Base-by-base conservation (phyloP, 2,888 invertebrate genomes). In the Eupithecia pulchellata region DNA sequence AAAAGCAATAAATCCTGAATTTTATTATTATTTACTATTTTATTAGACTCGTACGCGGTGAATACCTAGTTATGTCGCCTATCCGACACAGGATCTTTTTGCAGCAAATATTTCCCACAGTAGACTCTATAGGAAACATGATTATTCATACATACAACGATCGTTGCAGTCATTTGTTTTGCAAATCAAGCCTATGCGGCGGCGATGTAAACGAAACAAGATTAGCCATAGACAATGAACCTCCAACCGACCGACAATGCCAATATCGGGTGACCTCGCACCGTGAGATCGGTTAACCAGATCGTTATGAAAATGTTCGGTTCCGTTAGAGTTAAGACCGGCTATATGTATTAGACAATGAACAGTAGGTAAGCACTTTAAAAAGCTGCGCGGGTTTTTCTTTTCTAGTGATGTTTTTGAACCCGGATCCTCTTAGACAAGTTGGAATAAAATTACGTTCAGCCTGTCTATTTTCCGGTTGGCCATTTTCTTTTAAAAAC, bases 201-300 rank as follows among this genome's bases (percentile, higher is more conserved):
- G 25, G 39, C 61, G 34, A 60, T 73, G 72, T 73, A 71, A 73
- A 73, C 62, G 47, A 39, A 64, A 57, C 67, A 55, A 63, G 69
- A 69, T 65, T 69, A 65, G 70, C 42, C 67, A 36, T 34, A 70
- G 34, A 76, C 68, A 69, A 69, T 58, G 67, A 72, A 70, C 68
- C 64, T 75, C 47, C 64, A 70, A 64, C 64, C 72, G 75, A 74
- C 64, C 72, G 75, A 74, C 79, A 79, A 75, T 74, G 73, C 74
- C 78, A 77, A 74, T 78, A 78, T 69, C 69, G 30, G 60, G 69
- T 66, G 76, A 81, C 82, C 84, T 84, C 78, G 80, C 8, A 76
- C 69, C 78, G 78, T 81, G 81, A 82, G 81, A 84, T 82, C 77
- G 57, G 74, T 72, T 75, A 68, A 70, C 68, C 64, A 75, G 75